Conservation (phyloP, 2,113 vertebrate species). For the Atherinomorus stipes region DNA sequence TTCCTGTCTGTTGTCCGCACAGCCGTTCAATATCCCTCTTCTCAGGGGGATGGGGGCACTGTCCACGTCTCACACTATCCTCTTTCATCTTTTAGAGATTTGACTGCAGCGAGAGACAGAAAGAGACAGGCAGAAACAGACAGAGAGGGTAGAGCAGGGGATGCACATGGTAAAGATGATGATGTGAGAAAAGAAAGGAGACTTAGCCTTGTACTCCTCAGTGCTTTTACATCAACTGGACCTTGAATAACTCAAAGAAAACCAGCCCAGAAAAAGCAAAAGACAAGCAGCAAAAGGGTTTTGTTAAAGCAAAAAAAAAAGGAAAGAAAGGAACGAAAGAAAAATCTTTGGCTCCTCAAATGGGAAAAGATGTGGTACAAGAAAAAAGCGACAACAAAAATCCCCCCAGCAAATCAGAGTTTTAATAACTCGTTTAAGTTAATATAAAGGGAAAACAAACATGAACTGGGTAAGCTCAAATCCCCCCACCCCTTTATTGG, state of each 20-base stretch:
- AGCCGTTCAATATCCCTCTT: conserved; percentile 62
- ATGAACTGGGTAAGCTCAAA: neutral
- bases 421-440: conserved; percentile 34
- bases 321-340: too few relatives aligned
- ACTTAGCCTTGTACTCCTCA: conserved; percentile 36
- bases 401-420: neutral
- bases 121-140: conserved; percentile 19
- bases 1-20: conserved; percentile 64
- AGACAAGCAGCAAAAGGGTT: conserved; percentile 37
- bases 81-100: conserved; percentile 42
- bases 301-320: too few relatives aligned
- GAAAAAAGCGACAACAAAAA: too few relatives aligned
- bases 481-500: neutral
- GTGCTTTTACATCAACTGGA: conserved; percentile 36
- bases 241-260: conserved; percentile 47
- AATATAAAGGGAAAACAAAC: conserved; percentile 4
- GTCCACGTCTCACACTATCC: conserved; percentile 34
- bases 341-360: conserved; percentile 18
- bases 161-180: conserved; percentile 45
- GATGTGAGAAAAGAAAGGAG: conserved; percentile 22
- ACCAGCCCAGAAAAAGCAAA: conserved; percentile 33
- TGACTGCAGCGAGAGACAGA: conserved; percentile 44
- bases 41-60: conserved; percentile 33
- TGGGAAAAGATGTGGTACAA: conserved; percentile 17
- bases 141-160: conserved; percentile 11